Base-by-base conservation (phyloP, 2,113 vertebrate genomes). In the Phoxinus phoxinus region DNA sequence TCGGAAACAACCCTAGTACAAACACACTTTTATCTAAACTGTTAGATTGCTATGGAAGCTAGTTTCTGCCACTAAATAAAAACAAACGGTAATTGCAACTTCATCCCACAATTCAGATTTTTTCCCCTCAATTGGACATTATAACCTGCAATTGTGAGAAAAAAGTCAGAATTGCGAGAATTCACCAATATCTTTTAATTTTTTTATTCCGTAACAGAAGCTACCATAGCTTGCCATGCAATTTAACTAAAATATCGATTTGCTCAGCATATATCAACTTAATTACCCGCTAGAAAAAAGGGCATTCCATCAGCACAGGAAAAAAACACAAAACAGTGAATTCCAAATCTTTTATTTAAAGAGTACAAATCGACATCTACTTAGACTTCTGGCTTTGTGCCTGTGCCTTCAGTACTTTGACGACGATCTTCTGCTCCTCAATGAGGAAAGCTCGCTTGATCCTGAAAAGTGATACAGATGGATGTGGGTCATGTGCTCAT, bases 371-470 rank as follows among this genome's bases (percentile, higher is more conserved):
- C 94, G 89, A 91, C 74, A 81, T 95, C 96, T 95, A 99, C 93
- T 99, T 99, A 4, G 97, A 92, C 93, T 99, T 99, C 93, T 99
- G 98, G 94, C 97, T 99, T 93, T 99, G 98, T 94, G 98, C 98
- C 93, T 99, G 98, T 88, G 98, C 98, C 94, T 99, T 99, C 76
- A 99, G 94, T 82, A 99, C 98, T 93, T 99, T 99, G 90, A 99
- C 97, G 6, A 99, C 98, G 0, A 99, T 99, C 95, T 99, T 99
- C 97, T 99, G 98, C 92, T 99, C 98, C 91, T 99, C 98, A 84
- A 99, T 99, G 85, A 99, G 96, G 92, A 99, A 99, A 93, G 98
- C 98, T 79, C 98, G 94, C 92, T 99, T 99, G 95, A 99, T 99
- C 94, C 98, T 99, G 75, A 51, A 84, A 8, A 19, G 87, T 85